These are phyloP conservation scores for Lates japonicus DNA, from an alignment of 2,797 vertebrate genomes.

Conservation along the genomic window DNA sequence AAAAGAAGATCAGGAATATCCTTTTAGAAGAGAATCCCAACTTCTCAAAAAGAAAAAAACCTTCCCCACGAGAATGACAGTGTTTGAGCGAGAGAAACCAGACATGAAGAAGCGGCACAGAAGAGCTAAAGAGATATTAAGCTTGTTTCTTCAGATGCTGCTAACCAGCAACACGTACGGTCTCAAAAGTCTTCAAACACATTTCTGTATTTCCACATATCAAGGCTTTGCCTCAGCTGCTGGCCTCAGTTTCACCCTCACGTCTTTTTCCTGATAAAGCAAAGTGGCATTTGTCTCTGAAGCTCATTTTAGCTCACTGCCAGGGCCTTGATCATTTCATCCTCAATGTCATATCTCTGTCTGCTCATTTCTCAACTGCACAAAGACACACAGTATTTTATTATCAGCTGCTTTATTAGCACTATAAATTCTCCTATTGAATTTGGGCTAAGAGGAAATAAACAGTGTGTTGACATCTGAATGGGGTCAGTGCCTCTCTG, in stretches of 20 bases:
- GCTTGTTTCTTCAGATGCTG: constrained; percentile 16
- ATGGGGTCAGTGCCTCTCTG: not conserved
- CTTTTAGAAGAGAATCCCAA: constrained; percentile 18
- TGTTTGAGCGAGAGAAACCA: not conserved
- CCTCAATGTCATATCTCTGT: constrained; percentile 12
- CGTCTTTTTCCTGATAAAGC: not conserved
- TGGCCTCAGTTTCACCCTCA: constrained; percentile 19
- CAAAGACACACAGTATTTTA: not conserved
- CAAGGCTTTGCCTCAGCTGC: not conserved
- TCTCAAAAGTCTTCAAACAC: constrained; percentile 19
- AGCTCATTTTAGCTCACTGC: not conserved
- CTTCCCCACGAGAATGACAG: not conserved
- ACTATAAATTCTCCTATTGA: not conserved
- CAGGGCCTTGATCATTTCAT: not conserved
- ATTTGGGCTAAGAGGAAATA: not conserved
- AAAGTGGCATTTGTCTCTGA: constrained; percentile 9
- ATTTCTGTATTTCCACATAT: constrained; percentile 1
- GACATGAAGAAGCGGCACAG: constrained; percentile 2
- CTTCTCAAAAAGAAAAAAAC: constrained; percentile 6
- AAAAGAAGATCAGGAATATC: constrained; percentile 12
- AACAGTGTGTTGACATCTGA: not conserved
- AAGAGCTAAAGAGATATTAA: not conserved
- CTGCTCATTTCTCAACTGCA: constrained; percentile 3
- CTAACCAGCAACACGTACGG: not conserved
- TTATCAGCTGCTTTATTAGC: not conserved